Evolutionary conservation across 2,113 vertebrate species (phyloP).

Genomic region (Apistogramma diplotaenia): DNA sequence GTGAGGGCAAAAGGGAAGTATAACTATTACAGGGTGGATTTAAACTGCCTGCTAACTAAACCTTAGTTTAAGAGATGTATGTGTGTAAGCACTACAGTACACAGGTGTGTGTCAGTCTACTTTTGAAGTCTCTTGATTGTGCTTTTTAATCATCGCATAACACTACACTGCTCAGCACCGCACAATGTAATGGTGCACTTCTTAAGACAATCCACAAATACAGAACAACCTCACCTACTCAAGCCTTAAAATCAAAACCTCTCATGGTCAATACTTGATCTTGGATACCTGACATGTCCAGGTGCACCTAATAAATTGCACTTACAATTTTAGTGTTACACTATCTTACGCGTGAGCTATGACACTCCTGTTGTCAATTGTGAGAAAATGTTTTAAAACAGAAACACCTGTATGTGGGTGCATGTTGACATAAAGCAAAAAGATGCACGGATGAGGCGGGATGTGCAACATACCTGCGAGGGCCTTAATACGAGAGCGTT

Average conservation of each 20-base stretch:
- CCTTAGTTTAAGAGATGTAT: not conserved
- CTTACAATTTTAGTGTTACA: not conserved
- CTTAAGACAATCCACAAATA: not conserved
- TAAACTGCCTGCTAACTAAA: not conserved
- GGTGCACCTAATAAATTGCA: not conserved
- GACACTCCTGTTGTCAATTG: not conserved
- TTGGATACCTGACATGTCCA: not conserved
- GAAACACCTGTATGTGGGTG: not conserved
- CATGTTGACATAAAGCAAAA: not conserved
- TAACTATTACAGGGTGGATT: not conserved
- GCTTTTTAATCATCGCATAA: not conserved
- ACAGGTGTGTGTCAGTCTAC: not conserved
- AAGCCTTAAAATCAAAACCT: not conserved
- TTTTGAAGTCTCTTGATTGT: not conserved
- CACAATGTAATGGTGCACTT: not conserved
- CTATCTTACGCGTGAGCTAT: not conserved
- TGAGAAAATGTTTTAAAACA: not conserved
- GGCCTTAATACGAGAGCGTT: constrained; percentile 92
- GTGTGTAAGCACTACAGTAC: not conserved
- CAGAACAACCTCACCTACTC: not conserved
- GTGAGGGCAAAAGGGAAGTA: not conserved
- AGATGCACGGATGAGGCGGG: not conserved
- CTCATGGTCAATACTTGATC: not conserved
- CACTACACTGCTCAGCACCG: not conserved
- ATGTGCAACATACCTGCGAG: constrained; percentile 81